A percentile compares a stretch with the other conserved stretches of the same genome.
phyloP scores from a whole-genome alignment of 2,113 vertebrate genomes.

The Potamarius usumacintae region DNA sequence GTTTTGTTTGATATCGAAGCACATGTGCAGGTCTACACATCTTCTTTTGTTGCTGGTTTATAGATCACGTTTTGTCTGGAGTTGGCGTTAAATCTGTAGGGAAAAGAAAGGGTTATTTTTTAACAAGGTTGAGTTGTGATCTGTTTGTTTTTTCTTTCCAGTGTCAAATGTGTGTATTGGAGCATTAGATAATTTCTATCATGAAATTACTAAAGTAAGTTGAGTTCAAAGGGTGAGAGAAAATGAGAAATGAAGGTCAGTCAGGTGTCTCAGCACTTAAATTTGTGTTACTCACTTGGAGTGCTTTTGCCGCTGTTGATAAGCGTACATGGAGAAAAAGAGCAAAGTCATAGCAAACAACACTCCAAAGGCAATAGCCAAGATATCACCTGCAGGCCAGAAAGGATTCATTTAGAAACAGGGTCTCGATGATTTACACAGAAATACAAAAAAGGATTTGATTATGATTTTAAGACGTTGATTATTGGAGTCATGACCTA shows the following conservation, averaged over 20 bases:
- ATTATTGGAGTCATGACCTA: constrained; percentile 14
- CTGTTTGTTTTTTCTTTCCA: background rate
- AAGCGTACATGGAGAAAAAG: constrained; percentile 48
- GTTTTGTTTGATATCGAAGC: background rate
- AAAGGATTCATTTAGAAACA: constrained; percentile 7
- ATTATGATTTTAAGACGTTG: background rate
- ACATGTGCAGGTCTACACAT: constrained; percentile 31
- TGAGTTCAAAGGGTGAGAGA: background rate
- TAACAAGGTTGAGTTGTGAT: background rate
- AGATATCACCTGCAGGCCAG: constrained; percentile 48
- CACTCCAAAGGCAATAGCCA: constrained; percentile 55
- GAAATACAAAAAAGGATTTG: background rate
- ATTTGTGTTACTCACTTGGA: constrained; percentile 49
- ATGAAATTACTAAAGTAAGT: background rate
- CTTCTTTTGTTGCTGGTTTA: constrained; percentile 55
- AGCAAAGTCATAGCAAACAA: constrained; percentile 57
- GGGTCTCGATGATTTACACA: background rate
- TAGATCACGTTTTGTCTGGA: constrained; percentile 58
- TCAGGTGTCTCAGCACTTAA: background rate
- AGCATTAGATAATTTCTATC: background rate
- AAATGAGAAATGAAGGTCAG: constrained; percentile 8
- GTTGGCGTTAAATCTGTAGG: constrained; percentile 49
- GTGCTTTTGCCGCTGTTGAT: constrained; percentile 50
- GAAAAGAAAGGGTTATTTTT: constrained; percentile 5
- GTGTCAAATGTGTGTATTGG: background rate